These are phyloP conservation scores for Polypedilum pembai DNA, from an alignment of 1,140 invertebrate genomes.

Conservation along the genomic window DNA sequence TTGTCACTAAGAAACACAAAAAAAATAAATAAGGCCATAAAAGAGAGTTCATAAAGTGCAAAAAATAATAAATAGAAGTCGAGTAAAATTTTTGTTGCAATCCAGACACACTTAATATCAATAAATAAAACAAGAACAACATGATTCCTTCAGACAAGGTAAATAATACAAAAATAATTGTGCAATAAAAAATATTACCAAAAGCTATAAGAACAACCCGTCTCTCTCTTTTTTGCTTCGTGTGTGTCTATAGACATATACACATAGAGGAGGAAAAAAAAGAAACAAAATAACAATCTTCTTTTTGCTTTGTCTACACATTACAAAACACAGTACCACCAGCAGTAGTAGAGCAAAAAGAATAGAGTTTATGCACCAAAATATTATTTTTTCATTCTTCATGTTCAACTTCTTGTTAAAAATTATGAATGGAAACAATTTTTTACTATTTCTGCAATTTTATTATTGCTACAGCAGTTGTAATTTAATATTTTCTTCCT, in stretches of 20 bases:
- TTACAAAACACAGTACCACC: neutral
- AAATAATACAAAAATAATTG: neutral
- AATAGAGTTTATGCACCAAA: neutral
- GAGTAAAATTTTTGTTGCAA: no score
- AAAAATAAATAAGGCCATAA: constrained; percentile 1
- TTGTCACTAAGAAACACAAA: constrained; percentile 4
- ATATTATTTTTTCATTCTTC: neutral
- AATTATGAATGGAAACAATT: no score
- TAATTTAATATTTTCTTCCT: no score
- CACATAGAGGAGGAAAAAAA: neutral
- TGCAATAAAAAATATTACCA: neutral
- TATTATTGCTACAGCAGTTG: no score
- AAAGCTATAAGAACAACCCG: no score
- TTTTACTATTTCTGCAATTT: no score
- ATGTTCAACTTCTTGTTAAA: no score
- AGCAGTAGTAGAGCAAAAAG: no score
- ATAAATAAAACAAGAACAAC: neutral
- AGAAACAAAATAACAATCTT: constrained; percentile 13
- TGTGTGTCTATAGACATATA: no score
- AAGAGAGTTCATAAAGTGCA: neutral
- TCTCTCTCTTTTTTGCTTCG: no score
- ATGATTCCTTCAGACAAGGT: constrained; percentile 26
- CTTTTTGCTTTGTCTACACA: neutral
- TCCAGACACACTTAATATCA: neutral
- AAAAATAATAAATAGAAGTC: neutral